A percentile compares a stretch with the other conserved stretches of the same genome.
phyloP scores from a whole-genome alignment of 2,797 vertebrate genomes.

The Macropus fuliginosus region DNA sequence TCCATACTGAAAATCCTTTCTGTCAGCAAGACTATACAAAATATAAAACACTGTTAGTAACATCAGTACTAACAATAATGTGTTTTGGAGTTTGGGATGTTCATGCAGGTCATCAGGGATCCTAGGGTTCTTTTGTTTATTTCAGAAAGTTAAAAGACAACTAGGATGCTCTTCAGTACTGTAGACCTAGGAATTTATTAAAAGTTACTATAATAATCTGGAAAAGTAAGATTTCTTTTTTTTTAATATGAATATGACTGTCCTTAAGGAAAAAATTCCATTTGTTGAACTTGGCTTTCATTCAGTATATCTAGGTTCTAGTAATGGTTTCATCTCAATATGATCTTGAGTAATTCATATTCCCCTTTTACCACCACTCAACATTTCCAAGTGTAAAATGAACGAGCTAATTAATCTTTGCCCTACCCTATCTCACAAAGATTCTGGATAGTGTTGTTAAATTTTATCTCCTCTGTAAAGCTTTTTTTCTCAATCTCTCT shows the following conservation, averaged over 20 bases:
- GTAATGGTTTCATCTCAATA: neutral
- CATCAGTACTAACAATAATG: neutral
- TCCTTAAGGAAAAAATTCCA: neutral
- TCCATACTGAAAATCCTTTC: neutral
- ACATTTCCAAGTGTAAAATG: neutral
- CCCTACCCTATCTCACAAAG: slow-evolving; percentile 4
- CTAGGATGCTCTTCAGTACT: neutral
- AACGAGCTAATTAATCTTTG: neutral
- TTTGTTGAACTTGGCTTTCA: neutral
- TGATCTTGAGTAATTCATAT: neutral
- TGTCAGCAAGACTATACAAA: neutral
- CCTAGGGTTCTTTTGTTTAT: neutral
- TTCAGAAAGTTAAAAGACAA: neutral
- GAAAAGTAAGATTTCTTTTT: neutral
- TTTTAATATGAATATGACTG: neutral
- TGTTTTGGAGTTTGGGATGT: neutral
- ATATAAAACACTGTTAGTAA: neutral
- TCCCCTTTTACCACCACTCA: neutral
- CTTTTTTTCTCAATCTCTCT: neutral
- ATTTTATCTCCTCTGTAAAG: neutral
- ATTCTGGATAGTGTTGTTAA: slow-evolving; percentile 33
- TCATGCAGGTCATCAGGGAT: neutral
- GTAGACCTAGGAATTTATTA: neutral
- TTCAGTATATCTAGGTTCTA: neutral
- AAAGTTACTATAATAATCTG: neutral